phyloP scores from a whole-genome alignment of 2,113 vertebrate genomes.

The Sphaerodactylus townsendi region DNA sequence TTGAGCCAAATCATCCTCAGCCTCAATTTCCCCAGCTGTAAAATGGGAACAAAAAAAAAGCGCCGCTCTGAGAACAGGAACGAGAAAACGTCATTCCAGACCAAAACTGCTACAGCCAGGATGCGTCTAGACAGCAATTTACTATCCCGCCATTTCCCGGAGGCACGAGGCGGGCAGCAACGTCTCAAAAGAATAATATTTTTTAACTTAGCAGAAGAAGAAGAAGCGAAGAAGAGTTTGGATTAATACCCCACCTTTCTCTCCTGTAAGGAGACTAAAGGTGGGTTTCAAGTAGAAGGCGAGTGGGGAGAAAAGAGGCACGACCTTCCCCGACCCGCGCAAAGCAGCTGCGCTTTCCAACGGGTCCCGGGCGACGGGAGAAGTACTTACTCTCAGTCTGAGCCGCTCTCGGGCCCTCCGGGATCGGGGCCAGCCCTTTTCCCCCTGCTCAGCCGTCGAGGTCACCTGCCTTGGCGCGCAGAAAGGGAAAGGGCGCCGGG shows the following conservation, averaged over 20 bases:
- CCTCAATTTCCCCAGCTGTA: background rate
- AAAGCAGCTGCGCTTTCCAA: background rate
- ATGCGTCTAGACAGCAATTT: background rate
- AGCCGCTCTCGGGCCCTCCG: background rate
- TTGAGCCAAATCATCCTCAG: background rate
- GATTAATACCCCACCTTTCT: too few relatives aligned
- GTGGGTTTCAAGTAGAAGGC: too few relatives aligned
- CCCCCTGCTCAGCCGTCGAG: background rate
- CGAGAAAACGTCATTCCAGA: background rate
- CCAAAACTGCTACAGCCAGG: background rate
- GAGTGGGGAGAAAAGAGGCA: too few relatives aligned
- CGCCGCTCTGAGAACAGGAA: background rate
- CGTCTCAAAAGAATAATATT: background rate
- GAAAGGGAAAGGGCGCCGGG: background rate
- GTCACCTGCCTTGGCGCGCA: background rate
- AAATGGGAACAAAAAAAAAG: background rate
- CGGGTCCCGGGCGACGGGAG: too few relatives aligned
- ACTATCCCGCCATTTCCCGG: background rate
- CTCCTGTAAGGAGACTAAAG: too few relatives aligned
- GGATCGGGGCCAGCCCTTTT: background rate
- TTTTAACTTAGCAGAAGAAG: background rate
- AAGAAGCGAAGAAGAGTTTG: background rate
- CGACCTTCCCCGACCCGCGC: too few relatives aligned
- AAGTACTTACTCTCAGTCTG: background rate
- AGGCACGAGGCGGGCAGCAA: background rate